Percentiles rank a stretch among this genome's conserved stretches.
Conservation (phyloP, 2,797 vertebrate genomes). For the Eupleurogrammus muticus region DNA sequence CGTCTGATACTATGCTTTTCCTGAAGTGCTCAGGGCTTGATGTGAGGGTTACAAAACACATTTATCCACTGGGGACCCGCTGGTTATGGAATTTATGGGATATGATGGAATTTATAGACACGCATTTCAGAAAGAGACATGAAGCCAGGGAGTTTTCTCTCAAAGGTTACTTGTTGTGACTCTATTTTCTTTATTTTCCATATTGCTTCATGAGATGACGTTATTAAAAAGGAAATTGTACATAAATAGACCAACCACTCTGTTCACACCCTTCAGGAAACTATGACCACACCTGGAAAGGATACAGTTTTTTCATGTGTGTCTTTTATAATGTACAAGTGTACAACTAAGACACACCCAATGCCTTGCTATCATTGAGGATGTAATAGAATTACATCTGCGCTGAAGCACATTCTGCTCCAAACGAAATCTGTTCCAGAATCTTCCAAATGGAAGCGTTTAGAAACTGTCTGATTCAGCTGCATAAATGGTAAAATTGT, state of each 20-base stretch:
- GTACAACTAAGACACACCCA: constrained; percentile 1
- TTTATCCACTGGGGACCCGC: background rate
- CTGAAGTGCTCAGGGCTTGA: background rate
- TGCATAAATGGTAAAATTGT: background rate
- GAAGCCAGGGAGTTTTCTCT: background rate
- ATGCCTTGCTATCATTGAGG: background rate
- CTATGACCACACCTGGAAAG: constrained; percentile 11
- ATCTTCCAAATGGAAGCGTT: too few relatives aligned
- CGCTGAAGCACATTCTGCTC: background rate
- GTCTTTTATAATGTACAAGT: background rate
- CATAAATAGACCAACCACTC: background rate
- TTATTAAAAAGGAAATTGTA: constrained; percentile 3
- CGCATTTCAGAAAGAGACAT: constrained; percentile 19
- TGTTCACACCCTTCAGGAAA: constrained; percentile 14
- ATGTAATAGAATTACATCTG: background rate
- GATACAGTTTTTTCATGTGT: background rate
- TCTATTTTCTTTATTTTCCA: constrained; percentile 11
- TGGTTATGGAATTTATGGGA: constrained; percentile 28
- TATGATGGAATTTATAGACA: constrained; percentile 25
- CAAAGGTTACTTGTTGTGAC: background rate
- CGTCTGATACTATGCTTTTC: constrained; percentile 17
- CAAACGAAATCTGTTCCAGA: background rate
- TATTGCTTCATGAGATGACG: background rate
- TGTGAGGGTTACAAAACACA: constrained; percentile 10
- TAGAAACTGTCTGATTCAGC: background rate